Evolutionary conservation across 2,888 invertebrate species (phyloP).

Genomic region (Andrena fulva): DNA sequence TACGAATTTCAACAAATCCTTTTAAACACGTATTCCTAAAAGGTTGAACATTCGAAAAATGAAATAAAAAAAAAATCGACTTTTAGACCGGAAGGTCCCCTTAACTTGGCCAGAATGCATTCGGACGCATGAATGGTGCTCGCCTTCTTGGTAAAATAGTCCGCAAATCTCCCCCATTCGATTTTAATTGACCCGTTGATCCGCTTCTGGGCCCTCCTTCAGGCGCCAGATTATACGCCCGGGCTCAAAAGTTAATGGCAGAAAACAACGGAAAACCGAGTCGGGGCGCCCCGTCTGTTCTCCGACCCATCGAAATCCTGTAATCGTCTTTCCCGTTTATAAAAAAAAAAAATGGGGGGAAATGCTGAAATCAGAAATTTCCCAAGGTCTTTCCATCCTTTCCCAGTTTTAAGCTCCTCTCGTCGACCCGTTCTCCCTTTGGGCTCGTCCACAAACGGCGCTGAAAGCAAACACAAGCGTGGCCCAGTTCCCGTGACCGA

Average conservation of each 20-base stretch:
- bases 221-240: neutral
- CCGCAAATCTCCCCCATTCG: neutral
- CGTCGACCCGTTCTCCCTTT: neutral
- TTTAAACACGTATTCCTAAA: too few relatives aligned
- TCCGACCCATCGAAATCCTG: neutral
- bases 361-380: constrained; percentile 8
- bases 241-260: neutral
- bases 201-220: neutral
- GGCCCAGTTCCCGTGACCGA: constrained; percentile 53
- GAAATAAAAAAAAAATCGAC: too few relatives aligned
- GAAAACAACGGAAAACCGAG: neutral
- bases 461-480: constrained; percentile 49
- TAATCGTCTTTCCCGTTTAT: neutral
- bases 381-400: constrained; percentile 14
- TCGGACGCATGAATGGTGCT: neutral
- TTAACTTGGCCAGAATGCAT: neutral
- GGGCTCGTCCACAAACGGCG: neutral
- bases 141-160: neutral
- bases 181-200: neutral
- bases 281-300: neutral
- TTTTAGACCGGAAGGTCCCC: too few relatives aligned
- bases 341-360: neutral
- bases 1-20: too few relatives aligned
- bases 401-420: neutral
- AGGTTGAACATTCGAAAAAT: too few relatives aligned